These are phyloP conservation scores for Bothrops jararaca DNA, from an alignment of 2,113 vertebrate species.

Conservation along the genomic window DNA sequence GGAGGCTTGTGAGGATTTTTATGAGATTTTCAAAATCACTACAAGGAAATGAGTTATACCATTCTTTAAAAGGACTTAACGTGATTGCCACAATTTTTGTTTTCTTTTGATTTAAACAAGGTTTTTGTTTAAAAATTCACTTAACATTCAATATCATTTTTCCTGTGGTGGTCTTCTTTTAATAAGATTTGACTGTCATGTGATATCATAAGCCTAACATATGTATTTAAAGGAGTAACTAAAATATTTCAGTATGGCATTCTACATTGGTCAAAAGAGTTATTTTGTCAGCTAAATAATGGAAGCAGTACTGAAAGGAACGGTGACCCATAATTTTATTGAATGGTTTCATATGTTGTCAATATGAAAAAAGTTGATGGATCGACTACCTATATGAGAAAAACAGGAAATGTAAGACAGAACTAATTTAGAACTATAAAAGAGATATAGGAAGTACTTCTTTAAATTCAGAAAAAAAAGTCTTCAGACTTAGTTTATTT, in stretches of 20 bases:
- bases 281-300: background rate
- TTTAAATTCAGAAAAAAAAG: background rate
- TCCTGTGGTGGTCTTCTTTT: background rate
- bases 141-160: background rate
- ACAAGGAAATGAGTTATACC: background rate
- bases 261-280: background rate
- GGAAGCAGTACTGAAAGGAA: background rate
- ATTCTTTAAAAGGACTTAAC: background rate
- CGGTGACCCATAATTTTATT: background rate
- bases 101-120: background rate
- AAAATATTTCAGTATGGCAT: background rate
- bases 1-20: background rate
- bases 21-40: background rate
- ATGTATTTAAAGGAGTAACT: background rate
- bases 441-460: constrained; percentile 6
- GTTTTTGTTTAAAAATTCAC: background rate
- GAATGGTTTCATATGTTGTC: background rate
- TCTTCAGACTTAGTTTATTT: constrained; percentile 46
- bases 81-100: background rate
- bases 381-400: background rate
- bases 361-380: background rate
- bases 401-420: background rate
- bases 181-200: background rate
- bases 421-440: background rate
- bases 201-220: background rate